phyloP scores from a whole-genome alignment of 2,113 vertebrate genomes.

The Machaerirhynchus nigripectus region DNA sequence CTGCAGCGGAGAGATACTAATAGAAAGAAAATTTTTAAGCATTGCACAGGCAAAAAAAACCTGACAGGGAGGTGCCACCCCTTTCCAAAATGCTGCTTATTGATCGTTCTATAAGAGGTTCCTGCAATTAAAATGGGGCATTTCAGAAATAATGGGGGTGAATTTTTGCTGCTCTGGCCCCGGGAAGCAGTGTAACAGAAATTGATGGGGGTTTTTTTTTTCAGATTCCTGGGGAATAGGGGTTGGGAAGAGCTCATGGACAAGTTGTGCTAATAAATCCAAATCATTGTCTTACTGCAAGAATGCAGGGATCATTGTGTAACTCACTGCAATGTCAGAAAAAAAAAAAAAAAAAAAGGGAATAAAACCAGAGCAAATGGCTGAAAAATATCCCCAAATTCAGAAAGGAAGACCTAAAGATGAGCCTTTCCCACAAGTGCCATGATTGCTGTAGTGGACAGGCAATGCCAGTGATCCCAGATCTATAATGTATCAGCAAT shows the following conservation, averaged over 20 bases:
- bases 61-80: not conserved
- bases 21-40: not conserved
- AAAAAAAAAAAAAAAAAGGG: not conserved
- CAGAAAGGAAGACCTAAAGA: not conserved
- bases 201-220: rapidly evolving
- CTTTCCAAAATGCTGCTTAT: not conserved
- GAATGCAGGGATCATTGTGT: rapidly evolving
- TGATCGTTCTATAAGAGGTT: not conserved
- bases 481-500: not conserved
- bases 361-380: not conserved
- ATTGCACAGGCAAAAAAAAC: not conserved
- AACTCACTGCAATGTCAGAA: not conserved
- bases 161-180: not conserved
- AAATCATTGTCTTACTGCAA: not conserved
- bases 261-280: not conserved
- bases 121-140: not conserved
- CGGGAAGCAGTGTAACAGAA: not conserved
- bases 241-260: not conserved
- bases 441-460: rapidly evolving
- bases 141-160: not conserved
- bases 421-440: not conserved
- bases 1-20: not conserved
- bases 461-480: not conserved
- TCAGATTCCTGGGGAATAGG: not conserved
- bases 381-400: not conserved